Conservation (phyloP, 1,140 invertebrate genomes). For the Drosophila murphyi region DNA sequence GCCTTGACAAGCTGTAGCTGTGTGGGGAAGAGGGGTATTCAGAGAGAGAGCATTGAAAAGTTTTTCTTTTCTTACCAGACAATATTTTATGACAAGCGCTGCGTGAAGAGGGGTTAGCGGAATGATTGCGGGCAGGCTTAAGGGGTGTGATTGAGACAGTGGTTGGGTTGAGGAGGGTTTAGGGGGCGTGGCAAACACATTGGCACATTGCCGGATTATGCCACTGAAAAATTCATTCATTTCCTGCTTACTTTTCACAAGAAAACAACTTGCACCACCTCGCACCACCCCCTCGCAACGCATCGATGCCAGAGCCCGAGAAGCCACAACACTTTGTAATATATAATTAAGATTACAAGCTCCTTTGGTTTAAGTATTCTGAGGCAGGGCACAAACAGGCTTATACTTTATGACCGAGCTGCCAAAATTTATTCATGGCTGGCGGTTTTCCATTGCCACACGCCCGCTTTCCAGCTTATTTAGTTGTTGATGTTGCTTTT, state of each 20-base stretch:
- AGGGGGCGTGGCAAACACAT: slow-evolving; percentile 61
- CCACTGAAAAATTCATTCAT: slow-evolving; percentile 83
- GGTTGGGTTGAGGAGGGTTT: slow-evolving; percentile 22
- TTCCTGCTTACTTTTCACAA: slow-evolving; percentile 76
- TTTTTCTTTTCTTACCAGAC: slow-evolving; percentile 80
- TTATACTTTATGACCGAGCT: slow-evolving; percentile 60
- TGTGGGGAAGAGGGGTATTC: slow-evolving; percentile 29
- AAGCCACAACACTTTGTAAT: slow-evolving; percentile 76
- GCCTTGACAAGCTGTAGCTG: slow-evolving; percentile 5
- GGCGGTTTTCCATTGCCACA: slow-evolving; percentile 33
- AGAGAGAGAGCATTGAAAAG: slow-evolving; percentile 66
- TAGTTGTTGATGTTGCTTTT: slow-evolving; percentile 41
- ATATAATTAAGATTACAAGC: slow-evolving; percentile 83
- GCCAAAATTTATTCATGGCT: slow-evolving; percentile 79
- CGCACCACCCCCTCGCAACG: background rate
- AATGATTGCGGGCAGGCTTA: background rate
- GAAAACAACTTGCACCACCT: slow-evolving; percentile 48
- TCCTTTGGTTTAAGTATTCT: slow-evolving; percentile 66
- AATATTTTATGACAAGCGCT: slow-evolving; percentile 81
- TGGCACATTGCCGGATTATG: slow-evolving; percentile 79
- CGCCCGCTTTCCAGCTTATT: slow-evolving; percentile 57
- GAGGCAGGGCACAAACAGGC: slow-evolving; percentile 29
- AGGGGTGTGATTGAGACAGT: slow-evolving; percentile 31
- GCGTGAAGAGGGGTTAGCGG: background rate
- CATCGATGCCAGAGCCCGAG: background rate